phyloP scores from a whole-genome alignment of 2,888 invertebrate species.

The Plusia festucae region DNA sequence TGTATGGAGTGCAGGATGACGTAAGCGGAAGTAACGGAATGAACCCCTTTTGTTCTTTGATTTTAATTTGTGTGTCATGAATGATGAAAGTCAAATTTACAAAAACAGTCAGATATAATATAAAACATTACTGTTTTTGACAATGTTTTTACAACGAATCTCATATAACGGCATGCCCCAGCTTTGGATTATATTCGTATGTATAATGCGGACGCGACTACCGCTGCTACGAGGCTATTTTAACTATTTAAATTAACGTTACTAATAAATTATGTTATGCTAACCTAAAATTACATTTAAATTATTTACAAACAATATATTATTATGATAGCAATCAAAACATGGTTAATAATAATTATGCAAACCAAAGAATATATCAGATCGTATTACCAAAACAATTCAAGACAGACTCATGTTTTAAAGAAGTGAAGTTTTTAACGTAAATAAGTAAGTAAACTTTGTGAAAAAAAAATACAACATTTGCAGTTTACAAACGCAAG shows the following conservation, averaged over 20 bases:
- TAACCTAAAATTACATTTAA: background rate
- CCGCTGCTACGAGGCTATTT: conserved; percentile 17
- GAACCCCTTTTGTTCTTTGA: conserved; percentile 69
- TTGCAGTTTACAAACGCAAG: conserved; percentile 14
- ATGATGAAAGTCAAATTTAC: conserved; percentile 65
- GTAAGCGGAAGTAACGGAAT: conserved; percentile 76
- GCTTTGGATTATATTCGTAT: conserved; percentile 32
- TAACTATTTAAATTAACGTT: conserved; percentile 28
- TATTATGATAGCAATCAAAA: background rate
- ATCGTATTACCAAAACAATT: background rate
- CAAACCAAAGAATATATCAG: background rate
- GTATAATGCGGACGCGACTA: conserved; percentile 26
- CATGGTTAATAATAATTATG: background rate
- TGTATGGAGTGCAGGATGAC: conserved; percentile 64
- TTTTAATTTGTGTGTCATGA: conserved; percentile 73
- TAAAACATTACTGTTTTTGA: conserved; percentile 44
- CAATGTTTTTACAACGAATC: conserved; percentile 36
- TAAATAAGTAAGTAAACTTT: background rate
- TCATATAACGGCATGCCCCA: conserved; percentile 47
- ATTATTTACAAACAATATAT: conserved; percentile 3
- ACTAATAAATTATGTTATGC: background rate
- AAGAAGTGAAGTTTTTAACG: background rate
- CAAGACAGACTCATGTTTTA: background rate
- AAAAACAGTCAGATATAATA: conserved; percentile 48
- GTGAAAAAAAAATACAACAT: background rate